These are phyloP conservation scores for Arrhamphus sclerolepis DNA, from an alignment of 2,797 vertebrate species.

Conservation along the genomic window DNA sequence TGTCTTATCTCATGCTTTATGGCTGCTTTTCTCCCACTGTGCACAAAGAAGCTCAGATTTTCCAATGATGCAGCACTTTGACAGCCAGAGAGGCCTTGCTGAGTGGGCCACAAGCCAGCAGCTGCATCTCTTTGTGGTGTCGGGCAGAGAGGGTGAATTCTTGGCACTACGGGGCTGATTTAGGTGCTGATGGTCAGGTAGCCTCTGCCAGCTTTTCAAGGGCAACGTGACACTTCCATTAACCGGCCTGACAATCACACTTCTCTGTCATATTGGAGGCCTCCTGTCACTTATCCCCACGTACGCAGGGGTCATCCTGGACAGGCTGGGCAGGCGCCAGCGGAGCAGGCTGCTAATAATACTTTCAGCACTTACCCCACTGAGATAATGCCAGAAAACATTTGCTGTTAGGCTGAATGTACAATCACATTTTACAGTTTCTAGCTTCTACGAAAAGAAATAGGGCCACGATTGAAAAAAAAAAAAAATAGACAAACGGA, in stretches of 20 bases:
- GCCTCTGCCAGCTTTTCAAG: conserved; percentile 69
- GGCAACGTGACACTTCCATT: conserved; percentile 73
- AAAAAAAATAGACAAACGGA: conserved; percentile 5
- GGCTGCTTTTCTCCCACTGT: conserved; percentile 34
- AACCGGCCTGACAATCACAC: conserved; percentile 49
- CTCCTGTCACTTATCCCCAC: conserved; percentile 23
- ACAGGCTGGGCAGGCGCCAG: conserved; percentile 27
- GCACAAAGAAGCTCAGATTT: conserved; percentile 41
- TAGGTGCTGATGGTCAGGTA: conserved; percentile 59
- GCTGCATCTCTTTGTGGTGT: conserved; percentile 57
- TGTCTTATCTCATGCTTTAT: conserved; percentile 23
- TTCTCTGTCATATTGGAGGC: conserved; percentile 52
- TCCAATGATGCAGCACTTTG: conserved; percentile 61
- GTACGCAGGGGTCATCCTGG: conserved; percentile 23
- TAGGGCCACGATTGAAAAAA: conserved; percentile 22
- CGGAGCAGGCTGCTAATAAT: conserved; percentile 44
- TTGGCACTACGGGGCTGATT: conserved; percentile 51
- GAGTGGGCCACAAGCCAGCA: conserved; percentile 61
- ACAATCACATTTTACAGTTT: conserved; percentile 46
- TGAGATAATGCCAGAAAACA: conserved; percentile 52
- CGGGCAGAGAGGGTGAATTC: conserved; percentile 30
- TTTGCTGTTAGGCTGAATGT: conserved; percentile 47
- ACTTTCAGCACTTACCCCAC: conserved; percentile 38
- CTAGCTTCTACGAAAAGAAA: conserved; percentile 58
- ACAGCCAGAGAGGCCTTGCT: conserved; percentile 56